Percentiles rank a stretch among this genome's conserved stretches.
Evolutionary conservation across 2,113 vertebrate species (phyloP).

Genomic region (Speoplatyrhinus poulsoni): DNA sequence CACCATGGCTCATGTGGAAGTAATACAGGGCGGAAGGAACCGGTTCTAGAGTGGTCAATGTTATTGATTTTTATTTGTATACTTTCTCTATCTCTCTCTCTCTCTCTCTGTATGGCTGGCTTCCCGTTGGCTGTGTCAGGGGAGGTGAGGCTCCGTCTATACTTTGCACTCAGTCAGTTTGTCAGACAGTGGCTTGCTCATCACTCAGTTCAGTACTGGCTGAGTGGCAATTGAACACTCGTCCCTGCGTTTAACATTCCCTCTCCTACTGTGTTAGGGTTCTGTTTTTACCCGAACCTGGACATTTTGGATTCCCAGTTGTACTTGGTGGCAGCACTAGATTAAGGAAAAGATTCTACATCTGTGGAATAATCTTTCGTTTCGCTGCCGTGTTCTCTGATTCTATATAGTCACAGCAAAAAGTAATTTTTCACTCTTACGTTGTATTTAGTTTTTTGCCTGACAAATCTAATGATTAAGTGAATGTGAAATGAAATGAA

Average conservation of each 20-base stretch:
- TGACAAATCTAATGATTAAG: too few species aligned
- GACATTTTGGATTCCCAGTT: too few species aligned
- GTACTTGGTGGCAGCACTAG: too few species aligned
- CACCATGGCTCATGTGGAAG: conserved; percentile 2
- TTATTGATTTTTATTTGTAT: conserved; percentile 64
- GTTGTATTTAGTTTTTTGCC: too few species aligned
- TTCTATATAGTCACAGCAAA: too few species aligned
- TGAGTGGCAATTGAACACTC: neutral
- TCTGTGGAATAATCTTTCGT: too few species aligned
- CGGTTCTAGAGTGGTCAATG: conserved; percentile 49
- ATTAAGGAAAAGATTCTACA: too few species aligned
- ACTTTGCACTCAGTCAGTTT: neutral
- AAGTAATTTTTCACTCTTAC: too few species aligned
- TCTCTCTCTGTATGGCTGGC: conserved; percentile 42
- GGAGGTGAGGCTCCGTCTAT: conserved; percentile 60
- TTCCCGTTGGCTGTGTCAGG: conserved; percentile 61
- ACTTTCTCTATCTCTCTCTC: too few species aligned
- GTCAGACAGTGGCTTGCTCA: neutral
- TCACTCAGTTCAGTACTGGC: neutral
- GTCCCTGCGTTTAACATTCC: conserved; percentile 16
- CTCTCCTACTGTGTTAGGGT: conserved; percentile 17
- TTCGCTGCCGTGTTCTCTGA: too few species aligned
- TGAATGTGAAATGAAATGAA: too few species aligned
- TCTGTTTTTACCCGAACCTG: too few species aligned
- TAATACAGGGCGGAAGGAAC: conserved; percentile 5